phyloP scores from a whole-genome alignment of 2,797 vertebrate genomes.

The Coranthus polyacanthus region DNA sequence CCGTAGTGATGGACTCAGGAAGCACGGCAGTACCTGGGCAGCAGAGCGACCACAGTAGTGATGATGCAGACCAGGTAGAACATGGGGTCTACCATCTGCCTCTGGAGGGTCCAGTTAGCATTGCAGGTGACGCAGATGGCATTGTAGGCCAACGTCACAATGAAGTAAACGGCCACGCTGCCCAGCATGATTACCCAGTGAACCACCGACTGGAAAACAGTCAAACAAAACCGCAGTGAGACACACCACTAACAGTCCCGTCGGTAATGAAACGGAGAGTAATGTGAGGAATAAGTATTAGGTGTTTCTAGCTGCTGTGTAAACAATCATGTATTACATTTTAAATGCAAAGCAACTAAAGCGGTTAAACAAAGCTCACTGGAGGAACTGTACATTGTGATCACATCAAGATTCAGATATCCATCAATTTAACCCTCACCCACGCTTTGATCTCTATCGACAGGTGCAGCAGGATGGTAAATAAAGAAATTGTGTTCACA shows the following conservation, averaged over 20 bases:
- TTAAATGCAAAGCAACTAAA: constrained; percentile 16
- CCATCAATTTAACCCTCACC: constrained; percentile 84
- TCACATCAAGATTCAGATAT: constrained; percentile 24
- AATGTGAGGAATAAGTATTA: neutral
- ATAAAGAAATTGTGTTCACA: constrained; percentile 91
- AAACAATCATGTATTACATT: neutral
- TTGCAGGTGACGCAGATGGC: constrained; percentile 88
- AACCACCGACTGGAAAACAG: constrained; percentile 85
- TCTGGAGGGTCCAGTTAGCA: constrained; percentile 91
- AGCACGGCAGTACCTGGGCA: constrained; percentile 89
- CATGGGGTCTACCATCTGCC: constrained; percentile 88
- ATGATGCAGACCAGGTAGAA: constrained; percentile 93
- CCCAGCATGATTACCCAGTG: constrained; percentile 86
- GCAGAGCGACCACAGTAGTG: constrained; percentile 88
- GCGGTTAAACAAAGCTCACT: neutral
- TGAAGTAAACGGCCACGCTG: constrained; percentile 88
- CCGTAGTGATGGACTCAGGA: neutral
- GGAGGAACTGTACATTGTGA: neutral
- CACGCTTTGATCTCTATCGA: constrained; percentile 95
- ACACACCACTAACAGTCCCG: too few relatives aligned
- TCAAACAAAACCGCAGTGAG: constrained; percentile 14
- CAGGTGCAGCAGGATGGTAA: constrained; percentile 93
- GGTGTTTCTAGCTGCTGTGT: neutral
- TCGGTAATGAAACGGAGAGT: neutral
- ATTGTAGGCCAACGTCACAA: constrained; percentile 87